Percentiles rank a stretch among this genome's conserved stretches.
Evolutionary conservation across 1,140 invertebrate genomes (phyloP).

Genomic region (Aphidius gifuensis): DNA sequence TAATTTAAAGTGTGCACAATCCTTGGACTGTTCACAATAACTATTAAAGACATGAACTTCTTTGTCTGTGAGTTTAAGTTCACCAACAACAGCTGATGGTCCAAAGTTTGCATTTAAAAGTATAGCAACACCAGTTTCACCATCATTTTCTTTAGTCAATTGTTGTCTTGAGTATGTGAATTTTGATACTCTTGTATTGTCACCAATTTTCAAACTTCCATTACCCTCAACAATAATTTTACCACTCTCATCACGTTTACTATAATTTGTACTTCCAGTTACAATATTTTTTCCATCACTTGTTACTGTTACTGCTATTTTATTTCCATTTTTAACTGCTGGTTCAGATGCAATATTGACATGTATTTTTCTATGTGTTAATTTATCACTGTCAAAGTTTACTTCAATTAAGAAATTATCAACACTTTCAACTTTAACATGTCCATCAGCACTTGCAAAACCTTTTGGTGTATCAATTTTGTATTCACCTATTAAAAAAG

Average conservation of each 20-base stretch:
- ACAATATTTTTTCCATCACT: constrained; percentile 65
- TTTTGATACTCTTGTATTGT: constrained; percentile 64
- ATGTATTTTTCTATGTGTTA: constrained; percentile 65
- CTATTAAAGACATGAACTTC: constrained; percentile 67
- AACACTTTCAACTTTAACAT: constrained; percentile 60
- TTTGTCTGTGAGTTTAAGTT: constrained; percentile 66
- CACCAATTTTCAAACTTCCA: constrained; percentile 63
- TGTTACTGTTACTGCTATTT: constrained; percentile 61
- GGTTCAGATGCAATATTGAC: constrained; percentile 64
- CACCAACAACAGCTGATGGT: constrained; percentile 58
- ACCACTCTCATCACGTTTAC: constrained; percentile 65
- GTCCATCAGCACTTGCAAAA: constrained; percentile 49
- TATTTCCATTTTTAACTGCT: constrained; percentile 57
- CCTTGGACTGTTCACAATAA: constrained; percentile 73
- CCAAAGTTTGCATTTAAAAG: constrained; percentile 56
- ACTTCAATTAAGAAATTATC: constrained; percentile 65
- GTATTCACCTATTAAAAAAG: constrained; percentile 37
- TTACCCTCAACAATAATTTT: constrained; percentile 71
- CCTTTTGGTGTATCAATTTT: constrained; percentile 44
- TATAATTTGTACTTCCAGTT: constrained; percentile 68
- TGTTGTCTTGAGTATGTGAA: constrained; percentile 69
- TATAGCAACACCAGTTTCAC: constrained; percentile 61
- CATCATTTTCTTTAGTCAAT: constrained; percentile 58
- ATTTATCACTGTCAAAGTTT: constrained; percentile 63
- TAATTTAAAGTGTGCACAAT: constrained; percentile 69